Percentiles rank a stretch among this genome's conserved stretches.
These are phyloP conservation scores for Meteorus cinctellus DNA, from an alignment of 2,888 invertebrate genomes.

Conservation along the genomic window DNA sequence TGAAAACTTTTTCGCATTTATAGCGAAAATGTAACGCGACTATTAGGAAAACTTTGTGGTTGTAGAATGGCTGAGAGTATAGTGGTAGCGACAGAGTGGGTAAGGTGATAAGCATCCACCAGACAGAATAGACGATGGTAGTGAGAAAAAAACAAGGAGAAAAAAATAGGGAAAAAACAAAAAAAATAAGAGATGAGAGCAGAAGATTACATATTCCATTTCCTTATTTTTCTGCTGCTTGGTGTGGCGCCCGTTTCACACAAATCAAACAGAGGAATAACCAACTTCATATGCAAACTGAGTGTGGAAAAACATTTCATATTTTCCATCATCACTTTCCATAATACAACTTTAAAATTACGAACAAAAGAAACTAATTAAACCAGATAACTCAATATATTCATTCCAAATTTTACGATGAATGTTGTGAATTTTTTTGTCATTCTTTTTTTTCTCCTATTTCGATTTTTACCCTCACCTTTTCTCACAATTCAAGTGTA, in stretches of 20 bases:
- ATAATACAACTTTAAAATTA: neutral
- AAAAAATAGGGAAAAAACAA: neutral
- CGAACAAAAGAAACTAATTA: neutral
- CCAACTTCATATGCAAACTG: slow-evolving; percentile 14
- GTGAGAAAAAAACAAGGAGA: neutral
- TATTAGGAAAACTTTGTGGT: slow-evolving; percentile 33
- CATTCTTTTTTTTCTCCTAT: neutral
- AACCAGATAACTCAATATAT: neutral
- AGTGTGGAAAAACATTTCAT: neutral
- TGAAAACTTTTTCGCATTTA: slow-evolving; percentile 36
- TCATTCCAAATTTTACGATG: neutral
- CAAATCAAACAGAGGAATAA: neutral
- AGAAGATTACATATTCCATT: slow-evolving; percentile 25
- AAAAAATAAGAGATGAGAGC: neutral
- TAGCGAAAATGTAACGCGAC: slow-evolving; percentile 29
- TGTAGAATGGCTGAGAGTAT: neutral
- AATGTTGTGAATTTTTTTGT: slow-evolving; percentile 13
- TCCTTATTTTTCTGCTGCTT: slow-evolving; percentile 1
- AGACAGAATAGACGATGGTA: neutral
- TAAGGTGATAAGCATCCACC: slow-evolving; percentile 8
- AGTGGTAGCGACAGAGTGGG: slow-evolving; percentile 10
- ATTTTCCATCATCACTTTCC: neutral
- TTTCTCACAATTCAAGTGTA: neutral
- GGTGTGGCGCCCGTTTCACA: slow-evolving; percentile 12
- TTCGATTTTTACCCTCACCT: neutral